Evolutionary conservation across 2,797 vertebrate genomes (phyloP), one percentile per base, ranked within the genome.

Genomic region (Luscinia luscinia): DNA sequence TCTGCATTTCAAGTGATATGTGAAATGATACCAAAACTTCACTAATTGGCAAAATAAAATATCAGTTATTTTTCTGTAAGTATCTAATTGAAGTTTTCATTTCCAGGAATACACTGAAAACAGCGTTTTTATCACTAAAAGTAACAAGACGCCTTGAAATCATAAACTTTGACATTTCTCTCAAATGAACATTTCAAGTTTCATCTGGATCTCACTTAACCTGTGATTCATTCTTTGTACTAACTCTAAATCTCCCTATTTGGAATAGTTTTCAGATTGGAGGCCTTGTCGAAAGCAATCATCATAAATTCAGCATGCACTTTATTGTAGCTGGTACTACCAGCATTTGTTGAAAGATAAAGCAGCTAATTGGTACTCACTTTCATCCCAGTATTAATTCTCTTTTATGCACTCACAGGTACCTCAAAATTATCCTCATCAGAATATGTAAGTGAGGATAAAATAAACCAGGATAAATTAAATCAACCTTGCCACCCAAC

Each of bases 181-280:
- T 93, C 55, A 70, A 90, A 94, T 58, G 30, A 86, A 77, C 30
- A 61, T 83, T 90, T 70, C 40, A 40, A 15, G 40, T 76, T 93
- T 91, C 74, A 82, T 63, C 61, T 70, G 69, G 57, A 17, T 93
- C 61, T 91, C 74, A 48, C 66, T 90, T 86, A 88, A 73, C 59
- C 38, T 87, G 38, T 46, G 55, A 94, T 90, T 94, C 77, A 84
- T 61, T 81, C 80, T 82, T 83, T 90, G n/a, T 45, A 74, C 77
- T 86, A 61, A 73, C 24, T 89, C 45, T 89, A 68, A 77, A 91
- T 77, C 49, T 93, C 68, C 73, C 68, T 76, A 18, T 94, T 94
- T 87, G 84, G 83, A 95, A 93, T 43, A 91, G 54, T 74, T 92
- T 93, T 94, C 73, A 87, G 86, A 84, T 11, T 81, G 64, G 55